Evolutionary conservation across 2,113 vertebrate genomes (phyloP), one percentile per base, ranked within the genome.

Genomic region (Charina bottae): DNA sequence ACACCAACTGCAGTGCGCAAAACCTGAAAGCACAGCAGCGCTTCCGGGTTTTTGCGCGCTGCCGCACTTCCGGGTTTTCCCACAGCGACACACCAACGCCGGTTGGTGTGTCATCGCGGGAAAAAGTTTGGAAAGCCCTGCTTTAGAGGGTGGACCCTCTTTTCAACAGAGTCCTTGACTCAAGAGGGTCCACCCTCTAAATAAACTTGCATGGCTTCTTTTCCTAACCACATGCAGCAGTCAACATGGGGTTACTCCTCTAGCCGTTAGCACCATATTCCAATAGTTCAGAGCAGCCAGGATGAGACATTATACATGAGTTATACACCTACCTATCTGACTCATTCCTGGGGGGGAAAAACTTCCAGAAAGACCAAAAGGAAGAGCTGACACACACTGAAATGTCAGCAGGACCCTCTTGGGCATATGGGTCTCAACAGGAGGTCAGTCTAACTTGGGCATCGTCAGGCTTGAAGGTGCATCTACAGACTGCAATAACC

Each of bases 281-380:
- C 12, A 37, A 17, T 68, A 64, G 7, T 28, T 26, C 62, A 72
- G 49, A 46, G 2, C 9, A 33, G 23, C 33, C 56, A 49, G 58
- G 42, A 64, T 11, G 17, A 56, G 85, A n/a, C 62, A 12, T 91
- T 72, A 78, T 58, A 55, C 2, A 12, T n/a, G 53, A 91, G 33
- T 23, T 58, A 26, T 91, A 87, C 78, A 46, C 90, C 15, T 91
- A 53, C 33, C 62, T 87, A 58, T 85, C 54, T 78, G 85, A 91
- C 62, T 87, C 62, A 46, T 78, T 55, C 62, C 24, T 46, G 53
- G 33, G 68, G 33, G 4, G 12, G 15, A 7, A 37, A 85, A 68
- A n/a, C 19, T 42, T 59, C 62, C 62, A 87, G 85, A 33, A 85
- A 72, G 60, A 5, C 33, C 26, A 56, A 85, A 56, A 68, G 60